Base-by-base conservation (phyloP, 2,797 vertebrate genomes). In the Mormyrus hasselquistii region DNA sequence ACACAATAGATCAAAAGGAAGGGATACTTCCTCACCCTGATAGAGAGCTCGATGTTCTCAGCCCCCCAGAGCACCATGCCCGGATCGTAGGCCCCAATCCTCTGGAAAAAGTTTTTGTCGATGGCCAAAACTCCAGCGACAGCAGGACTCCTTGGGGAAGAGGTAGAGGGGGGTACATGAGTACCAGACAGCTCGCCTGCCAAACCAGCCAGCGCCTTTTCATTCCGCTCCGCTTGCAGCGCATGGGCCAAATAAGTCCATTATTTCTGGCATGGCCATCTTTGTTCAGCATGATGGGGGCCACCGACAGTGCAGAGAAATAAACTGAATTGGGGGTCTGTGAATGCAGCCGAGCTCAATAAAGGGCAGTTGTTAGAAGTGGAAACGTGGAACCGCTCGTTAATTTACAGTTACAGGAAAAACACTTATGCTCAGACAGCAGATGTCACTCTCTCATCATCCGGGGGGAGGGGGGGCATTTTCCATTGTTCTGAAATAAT, bases 31-130 rank as follows among this genome's bases (percentile, higher is more conserved):
- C 62, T 44, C 91, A 92, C 98, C 95, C 96, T 96, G 93, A 98
- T 95, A 87, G 97, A 98, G 59, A 98, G 92, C 91, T 98, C 97
- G 69, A 97, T 93, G 92, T 97, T 97, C 92, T 97, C 97, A 0
- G 92, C 94, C 57, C 97, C 97, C 93, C 92, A 95, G 4, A 92
- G 91, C 73, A 95, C 93, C 96, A 97, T 96, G 90, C 96, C 96
- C 12, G 96, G 95, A 92, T 98, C 97, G n/a, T 96, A 98, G 6
- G 95, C 96, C 86, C 97, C 97, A 34, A 96, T 95, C 91, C 96
- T 97, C 91, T 97, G 97, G 93, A 98, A 98, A 93, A 97, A 97
- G 91, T 95, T 96, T 90, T 96, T 94, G 93, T 98, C 95, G 52
- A 98, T 87, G 52, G 96, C 96, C 89, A 98, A 91, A 8, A 97